Evolutionary conservation across 2,888 invertebrate species (phyloP).

Genomic region (Cordilura impudica): DNA sequence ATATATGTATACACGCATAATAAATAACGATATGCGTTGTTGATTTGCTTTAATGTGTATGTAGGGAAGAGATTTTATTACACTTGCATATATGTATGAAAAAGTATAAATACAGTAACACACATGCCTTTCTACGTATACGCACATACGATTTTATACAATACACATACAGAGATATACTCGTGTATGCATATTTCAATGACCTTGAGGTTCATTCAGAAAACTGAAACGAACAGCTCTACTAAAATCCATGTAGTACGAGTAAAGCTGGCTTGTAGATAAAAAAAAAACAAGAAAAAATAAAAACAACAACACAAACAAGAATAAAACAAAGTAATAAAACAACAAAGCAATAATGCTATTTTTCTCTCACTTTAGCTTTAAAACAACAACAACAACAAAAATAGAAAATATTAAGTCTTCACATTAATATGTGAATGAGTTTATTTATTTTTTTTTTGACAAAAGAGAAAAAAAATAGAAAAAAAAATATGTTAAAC

Average conservation of each 20-base stretch:
- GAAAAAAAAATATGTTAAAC: slow-evolving; percentile 11
- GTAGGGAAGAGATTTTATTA: no score
- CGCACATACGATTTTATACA: not conserved
- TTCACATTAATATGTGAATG: slow-evolving; percentile 42
- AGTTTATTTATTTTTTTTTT: slow-evolving; percentile 17
- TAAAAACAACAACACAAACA: not conserved
- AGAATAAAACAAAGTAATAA: not conserved
- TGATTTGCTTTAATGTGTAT: no score
- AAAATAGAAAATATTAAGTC: slow-evolving; percentile 7
- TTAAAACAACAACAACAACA: not conserved
- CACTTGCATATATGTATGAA: no score
- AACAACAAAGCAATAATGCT: slow-evolving; percentile 3
- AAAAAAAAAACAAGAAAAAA: no score
- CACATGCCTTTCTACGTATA: no score
- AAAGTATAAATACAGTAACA: no score
- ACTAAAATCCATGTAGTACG: not conserved
- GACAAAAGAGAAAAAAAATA: slow-evolving; percentile 9
- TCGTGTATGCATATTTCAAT: slow-evolving; percentile 42
- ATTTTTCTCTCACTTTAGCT: slow-evolving; percentile 27
- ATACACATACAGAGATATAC: not conserved
- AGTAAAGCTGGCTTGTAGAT: slow-evolving; percentile 28
- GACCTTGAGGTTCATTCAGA: slow-evolving; percentile 49
- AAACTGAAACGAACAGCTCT: slow-evolving; percentile 5
- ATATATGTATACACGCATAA: slow-evolving; percentile 21
- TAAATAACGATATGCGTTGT: no score